These are phyloP conservation scores for Podarcis lilfordi DNA, from an alignment of 2,797 vertebrate species.

Conservation along the genomic window DNA sequence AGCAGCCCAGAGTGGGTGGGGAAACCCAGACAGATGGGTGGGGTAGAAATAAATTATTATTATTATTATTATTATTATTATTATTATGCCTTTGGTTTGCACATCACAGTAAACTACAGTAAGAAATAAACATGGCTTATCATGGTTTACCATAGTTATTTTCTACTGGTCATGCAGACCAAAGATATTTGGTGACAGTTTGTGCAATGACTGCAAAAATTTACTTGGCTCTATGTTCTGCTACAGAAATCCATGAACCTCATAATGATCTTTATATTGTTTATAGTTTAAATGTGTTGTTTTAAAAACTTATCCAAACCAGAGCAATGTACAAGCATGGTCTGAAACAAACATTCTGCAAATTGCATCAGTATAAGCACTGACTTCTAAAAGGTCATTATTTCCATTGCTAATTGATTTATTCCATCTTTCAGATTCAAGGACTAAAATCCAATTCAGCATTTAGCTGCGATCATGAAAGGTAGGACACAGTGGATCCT, in stretches of 20 bases:
- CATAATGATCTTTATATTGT: slow-evolving; percentile 30
- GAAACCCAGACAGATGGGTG: too few species aligned
- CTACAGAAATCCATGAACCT: slow-evolving; percentile 20
- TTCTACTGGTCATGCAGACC: too few species aligned
- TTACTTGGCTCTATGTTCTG: slow-evolving; percentile 35
- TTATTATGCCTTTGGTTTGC: too few species aligned
- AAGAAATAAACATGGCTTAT: too few species aligned
- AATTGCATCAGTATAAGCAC: slow-evolving; percentile 34
- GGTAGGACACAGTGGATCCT: not conserved
- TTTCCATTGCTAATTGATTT: slow-evolving; percentile 46
- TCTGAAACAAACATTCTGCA: not conserved
- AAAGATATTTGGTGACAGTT: slow-evolving; percentile 48
- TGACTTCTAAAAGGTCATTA: slow-evolving; percentile 42
- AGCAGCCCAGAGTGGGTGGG: too few species aligned
- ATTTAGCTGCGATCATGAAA: not conserved
- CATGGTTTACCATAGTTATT: too few species aligned
- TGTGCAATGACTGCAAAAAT: slow-evolving; percentile 41
- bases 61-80: too few species aligned
- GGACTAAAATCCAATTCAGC: slow-evolving; percentile 35
- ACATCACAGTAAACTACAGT: too few species aligned
- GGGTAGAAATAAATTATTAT: too few species aligned
- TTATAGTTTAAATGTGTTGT: slow-evolving; percentile 42
- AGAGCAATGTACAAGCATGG: not conserved
- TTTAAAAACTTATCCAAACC: slow-evolving; percentile 13
- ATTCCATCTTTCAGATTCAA: slow-evolving; percentile 48